Conservation (phyloP, 2,113 vertebrate genomes). For the Callionymus lyra region DNA sequence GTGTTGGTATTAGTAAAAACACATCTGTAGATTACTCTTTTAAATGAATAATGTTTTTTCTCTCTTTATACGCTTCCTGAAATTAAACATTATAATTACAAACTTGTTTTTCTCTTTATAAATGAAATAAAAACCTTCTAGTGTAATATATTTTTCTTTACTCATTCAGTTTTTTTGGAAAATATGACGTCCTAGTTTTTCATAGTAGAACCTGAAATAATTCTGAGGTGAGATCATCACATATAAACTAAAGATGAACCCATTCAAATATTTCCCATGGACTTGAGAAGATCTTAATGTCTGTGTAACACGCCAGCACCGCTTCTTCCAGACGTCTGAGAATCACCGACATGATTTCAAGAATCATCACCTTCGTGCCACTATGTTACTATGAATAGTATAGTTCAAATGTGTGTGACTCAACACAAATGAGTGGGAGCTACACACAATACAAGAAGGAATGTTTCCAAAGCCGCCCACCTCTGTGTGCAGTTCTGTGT, state of each 20-base stretch:
- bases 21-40: too few relatives aligned
- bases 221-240: too few relatives aligned
- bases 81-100: too few relatives aligned
- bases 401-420: not conserved
- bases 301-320: constrained; percentile 25
- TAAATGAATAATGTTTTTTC: too few relatives aligned
- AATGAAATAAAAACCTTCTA: too few relatives aligned
- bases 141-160: not conserved
- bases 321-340: constrained; percentile 24
- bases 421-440: not conserved
- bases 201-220: too few relatives aligned
- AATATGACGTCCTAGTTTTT: not conserved
- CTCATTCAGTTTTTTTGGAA: not conserved
- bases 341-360: not conserved
- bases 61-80: too few relatives aligned
- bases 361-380: too few relatives aligned
- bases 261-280: not conserved
- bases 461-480: constrained; percentile 44
- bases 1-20: too few relatives aligned
- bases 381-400: not conserved
- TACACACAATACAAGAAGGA: too few relatives aligned
- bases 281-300: constrained; percentile 38
- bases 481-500: constrained; percentile 70
- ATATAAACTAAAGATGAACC: not conserved
- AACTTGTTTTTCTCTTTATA: too few relatives aligned